These are phyloP conservation scores for Ischnus inquisitorius DNA, from an alignment of 2,888 invertebrate species.

Conservation along the genomic window DNA sequence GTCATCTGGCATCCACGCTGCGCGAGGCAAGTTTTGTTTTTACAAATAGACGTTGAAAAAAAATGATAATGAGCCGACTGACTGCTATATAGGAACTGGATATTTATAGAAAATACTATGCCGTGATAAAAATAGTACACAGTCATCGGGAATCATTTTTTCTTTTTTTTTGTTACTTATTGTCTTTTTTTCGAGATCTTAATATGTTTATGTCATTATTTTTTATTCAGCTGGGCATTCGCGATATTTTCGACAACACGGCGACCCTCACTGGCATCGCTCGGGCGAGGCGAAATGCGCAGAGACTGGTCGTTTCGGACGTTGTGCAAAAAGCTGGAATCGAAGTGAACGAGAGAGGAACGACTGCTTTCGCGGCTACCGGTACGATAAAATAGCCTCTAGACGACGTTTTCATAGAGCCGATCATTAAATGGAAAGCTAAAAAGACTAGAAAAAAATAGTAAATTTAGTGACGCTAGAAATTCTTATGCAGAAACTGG, in stretches of 20 bases:
- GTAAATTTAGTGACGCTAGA: too few relatives aligned
- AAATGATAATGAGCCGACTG: not conserved
- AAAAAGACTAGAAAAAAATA: too few relatives aligned
- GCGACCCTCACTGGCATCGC: slow-evolving; percentile 91
- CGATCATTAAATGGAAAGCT: too few relatives aligned
- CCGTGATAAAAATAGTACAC: not conserved
- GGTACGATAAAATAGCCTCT: slow-evolving; percentile 84
- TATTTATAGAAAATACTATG: too few relatives aligned
- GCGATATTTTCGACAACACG: slow-evolving; percentile 90
- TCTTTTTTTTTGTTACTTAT: slow-evolving; percentile 28
- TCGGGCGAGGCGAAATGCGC: slow-evolving; percentile 86
- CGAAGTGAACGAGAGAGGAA: slow-evolving; percentile 92
- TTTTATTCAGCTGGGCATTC: slow-evolving; percentile 88
- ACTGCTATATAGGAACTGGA: too few relatives aligned
- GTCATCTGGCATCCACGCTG: slow-evolving; percentile 88
- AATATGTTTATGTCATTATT: slow-evolving; percentile 12
- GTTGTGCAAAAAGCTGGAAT: slow-evolving; percentile 92
- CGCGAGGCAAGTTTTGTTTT: slow-evolving; percentile 86
- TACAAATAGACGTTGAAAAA: not conserved
- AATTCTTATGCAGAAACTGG: too few relatives aligned
- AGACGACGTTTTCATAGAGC: not conserved
- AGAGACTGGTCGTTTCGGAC: slow-evolving; percentile 89
- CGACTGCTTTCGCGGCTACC: slow-evolving; percentile 90
- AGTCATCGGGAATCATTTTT: not conserved
- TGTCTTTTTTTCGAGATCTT: not conserved